A percentile compares a stretch with the other conserved stretches of the same genome.
Evolutionary conservation across 53 echinoderm and acorn worm species (phyloP).

Genomic region (Echinometra lucunter): DNA sequence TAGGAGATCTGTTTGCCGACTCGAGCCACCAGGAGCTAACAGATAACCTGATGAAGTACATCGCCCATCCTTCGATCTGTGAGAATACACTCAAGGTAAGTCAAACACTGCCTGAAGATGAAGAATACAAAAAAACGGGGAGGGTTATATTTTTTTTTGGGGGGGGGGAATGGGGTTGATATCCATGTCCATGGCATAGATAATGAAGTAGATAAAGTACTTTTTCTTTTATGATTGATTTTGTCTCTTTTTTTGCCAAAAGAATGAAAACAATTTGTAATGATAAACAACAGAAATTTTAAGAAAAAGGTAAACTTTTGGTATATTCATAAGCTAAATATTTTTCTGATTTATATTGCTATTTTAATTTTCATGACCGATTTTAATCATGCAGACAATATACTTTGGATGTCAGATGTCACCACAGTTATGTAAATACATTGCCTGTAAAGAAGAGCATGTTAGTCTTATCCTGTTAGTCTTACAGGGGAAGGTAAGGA

Average conservation of each 20-base stretch:
- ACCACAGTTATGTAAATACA: constrained; percentile 77
- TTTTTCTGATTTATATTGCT: no score
- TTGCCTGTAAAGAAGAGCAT: constrained; percentile 82
- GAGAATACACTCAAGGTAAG: constrained; percentile 94
- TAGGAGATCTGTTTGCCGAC: constrained; percentile 78
- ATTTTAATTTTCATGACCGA: neutral
- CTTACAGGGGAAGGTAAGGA: constrained; percentile 92
- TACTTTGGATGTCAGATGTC: constrained; percentile 93
- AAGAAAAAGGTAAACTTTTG: no score
- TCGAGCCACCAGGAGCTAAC: constrained; percentile 74
- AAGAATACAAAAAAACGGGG: neutral
- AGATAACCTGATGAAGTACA: constrained; percentile 81
- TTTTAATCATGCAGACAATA: constrained; percentile 73
- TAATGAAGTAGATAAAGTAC: neutral
- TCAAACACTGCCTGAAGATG: neutral
- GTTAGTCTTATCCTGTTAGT: constrained; percentile 82
- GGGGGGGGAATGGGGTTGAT: neutral
- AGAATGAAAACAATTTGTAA: no score
- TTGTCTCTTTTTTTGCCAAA: no score
- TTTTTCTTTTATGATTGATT: no score
- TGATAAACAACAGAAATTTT: no score
- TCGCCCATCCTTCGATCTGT: constrained; percentile 82
- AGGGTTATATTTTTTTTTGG: no score
- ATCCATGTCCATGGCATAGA: neutral
- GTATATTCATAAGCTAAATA: no score